phyloP scores from a whole-genome alignment of 2,797 vertebrate species.

The Hydrophis major region DNA sequence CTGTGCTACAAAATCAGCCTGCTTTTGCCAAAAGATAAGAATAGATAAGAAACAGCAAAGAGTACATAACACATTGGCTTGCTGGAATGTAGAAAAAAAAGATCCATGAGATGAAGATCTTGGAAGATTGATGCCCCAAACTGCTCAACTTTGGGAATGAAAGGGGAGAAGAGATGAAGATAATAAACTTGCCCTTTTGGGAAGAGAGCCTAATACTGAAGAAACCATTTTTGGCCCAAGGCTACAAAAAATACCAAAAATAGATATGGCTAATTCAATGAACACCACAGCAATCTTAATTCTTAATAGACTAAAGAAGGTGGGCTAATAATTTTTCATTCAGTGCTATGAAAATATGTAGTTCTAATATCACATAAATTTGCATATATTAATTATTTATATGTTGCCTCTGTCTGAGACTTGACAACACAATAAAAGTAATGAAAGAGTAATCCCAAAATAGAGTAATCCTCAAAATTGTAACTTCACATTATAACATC shows the following conservation, averaged over 20 bases:
- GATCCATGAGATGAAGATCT: conserved; percentile 39
- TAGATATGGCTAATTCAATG: conserved; percentile 87
- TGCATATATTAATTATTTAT: background rate
- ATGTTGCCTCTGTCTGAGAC: background rate
- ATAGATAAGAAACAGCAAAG: background rate
- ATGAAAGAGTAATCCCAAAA: background rate
- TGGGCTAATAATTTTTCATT: conserved; percentile 51
- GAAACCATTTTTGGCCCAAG: conserved; percentile 84
- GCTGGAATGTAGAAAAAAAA: conserved; percentile 20
- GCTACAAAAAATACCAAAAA: conserved; percentile 80
- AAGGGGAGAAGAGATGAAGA: conserved; percentile 80
- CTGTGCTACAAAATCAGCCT: conserved; percentile 8
- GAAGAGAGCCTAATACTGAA: conserved; percentile 51
- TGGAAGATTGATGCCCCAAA: conserved; percentile 85
- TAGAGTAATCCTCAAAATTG: background rate
- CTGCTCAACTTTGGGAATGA: conserved; percentile 80
- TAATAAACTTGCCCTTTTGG: conserved; percentile 57
- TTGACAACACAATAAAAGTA: background rate
- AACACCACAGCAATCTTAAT: conserved; percentile 86
- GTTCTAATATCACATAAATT: background rate
- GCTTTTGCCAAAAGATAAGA: conserved; percentile 6
- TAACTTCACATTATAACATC: background rate
- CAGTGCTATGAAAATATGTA: background rate
- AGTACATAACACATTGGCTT: background rate
- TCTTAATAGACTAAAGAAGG: conserved; percentile 86